Evolutionary conservation across 2,888 invertebrate species (phyloP).

Genomic region (Ormyrus pomaceus): DNA sequence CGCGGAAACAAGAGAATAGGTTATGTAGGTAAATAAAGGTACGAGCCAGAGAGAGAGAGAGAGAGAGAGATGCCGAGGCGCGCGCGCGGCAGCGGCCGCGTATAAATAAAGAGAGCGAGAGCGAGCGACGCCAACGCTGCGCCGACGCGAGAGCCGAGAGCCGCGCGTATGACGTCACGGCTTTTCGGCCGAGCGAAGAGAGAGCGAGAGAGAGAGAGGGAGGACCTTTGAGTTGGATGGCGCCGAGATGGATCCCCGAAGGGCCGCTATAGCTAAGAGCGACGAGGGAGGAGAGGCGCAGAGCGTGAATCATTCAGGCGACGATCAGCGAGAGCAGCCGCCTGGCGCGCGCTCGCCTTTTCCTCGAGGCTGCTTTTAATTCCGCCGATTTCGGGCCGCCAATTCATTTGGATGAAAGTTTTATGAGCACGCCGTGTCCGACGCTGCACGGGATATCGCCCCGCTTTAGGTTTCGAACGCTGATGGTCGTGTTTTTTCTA

Average conservation of each 20-base stretch:
- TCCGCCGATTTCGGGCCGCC: too few relatives aligned
- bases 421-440: too few relatives aligned
- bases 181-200: slow-evolving; percentile 17
- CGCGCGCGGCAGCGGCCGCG: neutral
- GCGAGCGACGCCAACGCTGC: neutral
- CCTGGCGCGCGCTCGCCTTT: too few relatives aligned
- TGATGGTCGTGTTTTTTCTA: too few relatives aligned
- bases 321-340: too few relatives aligned
- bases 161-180: slow-evolving; percentile 33
- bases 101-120: neutral
- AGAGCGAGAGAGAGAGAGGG: neutral
- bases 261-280: too few relatives aligned
- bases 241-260: neutral
- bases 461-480: too few relatives aligned
- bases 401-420: too few relatives aligned
- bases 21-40: slow-evolving; percentile 32
- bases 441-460: too few relatives aligned
- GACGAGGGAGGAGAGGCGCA: too few relatives aligned
- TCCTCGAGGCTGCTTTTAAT: too few relatives aligned
- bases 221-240: neutral
- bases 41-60: neutral
- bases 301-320: too few relatives aligned
- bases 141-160: slow-evolving; percentile 28
- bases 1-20: slow-evolving; percentile 32
- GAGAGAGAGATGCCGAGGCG: neutral